Base-by-base conservation (phyloP, 37 sponge, comb jelly and placozoan species). In the Lycopodina hypogea region DNA sequence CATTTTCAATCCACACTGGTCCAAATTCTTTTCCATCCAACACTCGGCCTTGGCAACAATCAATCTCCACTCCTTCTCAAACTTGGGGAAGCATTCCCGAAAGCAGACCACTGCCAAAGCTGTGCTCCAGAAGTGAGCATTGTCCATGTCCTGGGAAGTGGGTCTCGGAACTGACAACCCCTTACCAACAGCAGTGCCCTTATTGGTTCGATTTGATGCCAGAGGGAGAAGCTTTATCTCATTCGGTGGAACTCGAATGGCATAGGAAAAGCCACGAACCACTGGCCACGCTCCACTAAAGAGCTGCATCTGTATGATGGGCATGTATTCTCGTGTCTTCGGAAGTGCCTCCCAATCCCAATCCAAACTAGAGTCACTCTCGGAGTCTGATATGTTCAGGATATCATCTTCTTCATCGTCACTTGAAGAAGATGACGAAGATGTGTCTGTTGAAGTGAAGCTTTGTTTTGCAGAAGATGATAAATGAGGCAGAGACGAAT, bases 231-330 rank as follows among this genome's bases (percentile, higher is more conserved):
- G 63, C 18, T 59, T 22, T 9, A 86, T 58, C 42, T 79, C 80
- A 37, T 56, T 60, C 9, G 74, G 59, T 40, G 87, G 81, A 26
- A 86, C 75, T 42, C 87, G 74, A 30, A 80, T 60, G 24, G 87
- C 87, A 68, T 74, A 79, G 0, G 81, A 79, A 29, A 86, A 86
- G 22, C 75, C 71, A 45, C 69, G 45, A 12, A 68, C 52, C 60
- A 86, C 40, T 19, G 80, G 74, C 87, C 87, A 86, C 7, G 81
- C 75, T 6, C 87, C 87, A 59, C 50, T 61, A 48, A 68, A 79
- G 42, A 77, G 60, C 61, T 86, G 87, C 76, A 86, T 86, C 59
- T 80, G 80, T 15, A 86, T 75, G 8, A 86, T 75, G 32, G 87
- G 87, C 18, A 74, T 64, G 26, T 62, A 74, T 26, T 83, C 75